These are phyloP conservation scores for Carlito syrichta DNA, from an alignment of 2,113 vertebrate genomes.

Conservation along the genomic window DNA sequence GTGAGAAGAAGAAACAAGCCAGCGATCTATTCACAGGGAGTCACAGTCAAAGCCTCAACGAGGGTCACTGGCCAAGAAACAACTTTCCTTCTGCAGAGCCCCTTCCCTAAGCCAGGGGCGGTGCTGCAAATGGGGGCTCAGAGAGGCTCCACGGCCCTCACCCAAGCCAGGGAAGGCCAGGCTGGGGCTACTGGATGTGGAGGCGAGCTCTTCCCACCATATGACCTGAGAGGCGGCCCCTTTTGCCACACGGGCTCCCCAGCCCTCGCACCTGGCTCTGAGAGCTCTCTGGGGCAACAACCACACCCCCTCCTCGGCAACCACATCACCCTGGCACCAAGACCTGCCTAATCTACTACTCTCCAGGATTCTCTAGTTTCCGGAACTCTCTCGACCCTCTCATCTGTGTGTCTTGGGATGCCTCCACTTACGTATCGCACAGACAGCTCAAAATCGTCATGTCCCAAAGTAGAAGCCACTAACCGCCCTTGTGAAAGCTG, in stretches of 20 bases:
- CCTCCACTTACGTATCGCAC: neutral
- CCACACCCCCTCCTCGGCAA: neutral
- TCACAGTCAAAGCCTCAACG: rapidly evolving
- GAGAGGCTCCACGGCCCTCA: neutral
- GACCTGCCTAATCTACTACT: neutral
- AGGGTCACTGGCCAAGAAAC: rapidly evolving
- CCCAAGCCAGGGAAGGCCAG: rapidly evolving
- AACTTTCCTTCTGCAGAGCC: neutral
- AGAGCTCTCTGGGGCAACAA: neutral
- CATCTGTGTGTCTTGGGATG: neutral
- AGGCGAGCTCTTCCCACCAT: neutral
- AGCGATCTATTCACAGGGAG: neutral
- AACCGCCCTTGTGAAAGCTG: too few relatives aligned
- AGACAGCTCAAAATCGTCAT: neutral
- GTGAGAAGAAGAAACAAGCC: neutral
- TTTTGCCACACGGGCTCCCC: rapidly evolving
- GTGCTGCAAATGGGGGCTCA: rapidly evolving
- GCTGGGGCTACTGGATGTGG: neutral
- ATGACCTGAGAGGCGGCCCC: rapidly evolving
- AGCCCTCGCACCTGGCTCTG: neutral
- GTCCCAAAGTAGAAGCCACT: neutral
- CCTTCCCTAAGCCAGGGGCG: neutral
- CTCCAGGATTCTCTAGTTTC: too few relatives aligned
- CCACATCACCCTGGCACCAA: neutral
- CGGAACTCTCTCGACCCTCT: neutral